These are phyloP conservation scores for Drosophila kanapiae DNA, from an alignment of 1,140 invertebrate species.

Conservation along the genomic window DNA sequence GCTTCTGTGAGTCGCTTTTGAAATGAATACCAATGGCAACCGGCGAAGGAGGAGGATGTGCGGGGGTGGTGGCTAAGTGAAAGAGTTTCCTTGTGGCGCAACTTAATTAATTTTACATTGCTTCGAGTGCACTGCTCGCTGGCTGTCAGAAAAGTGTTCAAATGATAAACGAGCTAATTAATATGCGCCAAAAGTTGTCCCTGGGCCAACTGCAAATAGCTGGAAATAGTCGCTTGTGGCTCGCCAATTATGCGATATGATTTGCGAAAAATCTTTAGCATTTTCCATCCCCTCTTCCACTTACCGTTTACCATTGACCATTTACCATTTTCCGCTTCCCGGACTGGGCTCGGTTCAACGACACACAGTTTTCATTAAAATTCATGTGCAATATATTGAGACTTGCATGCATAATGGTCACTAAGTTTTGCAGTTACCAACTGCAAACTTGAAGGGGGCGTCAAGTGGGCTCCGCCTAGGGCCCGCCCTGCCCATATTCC, in stretches of 20 bases:
- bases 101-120: slow-evolving; percentile 84
- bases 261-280: slow-evolving; percentile 56
- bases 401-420: slow-evolving; percentile 82
- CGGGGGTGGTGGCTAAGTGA: not conserved
- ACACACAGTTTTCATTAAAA: slow-evolving; percentile 78
- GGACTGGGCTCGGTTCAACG: slow-evolving; percentile 59
- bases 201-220: slow-evolving; percentile 40
- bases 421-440: slow-evolving; percentile 72
- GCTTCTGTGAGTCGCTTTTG: slow-evolving; percentile 19
- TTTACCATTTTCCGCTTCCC: not conserved
- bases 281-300: not conserved
- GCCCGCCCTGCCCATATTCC: slow-evolving; percentile 7
- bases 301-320: not conserved
- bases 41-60: not conserved
- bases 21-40: slow-evolving; percentile 49
- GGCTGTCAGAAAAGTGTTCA: slow-evolving; percentile 76
- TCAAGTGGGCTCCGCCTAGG: slow-evolving; percentile 55
- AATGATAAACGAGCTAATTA: slow-evolving; percentile 83
- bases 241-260: slow-evolving; percentile 73
- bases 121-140: slow-evolving; percentile 51
- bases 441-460: slow-evolving; percentile 40
- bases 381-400: slow-evolving; percentile 82
- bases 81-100: slow-evolving; percentile 66
- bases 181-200: slow-evolving; percentile 69
- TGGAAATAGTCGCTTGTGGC: slow-evolving; percentile 52